Conservation (phyloP, 2,797 vertebrate species). For the Onychomys arenicola region DNA sequence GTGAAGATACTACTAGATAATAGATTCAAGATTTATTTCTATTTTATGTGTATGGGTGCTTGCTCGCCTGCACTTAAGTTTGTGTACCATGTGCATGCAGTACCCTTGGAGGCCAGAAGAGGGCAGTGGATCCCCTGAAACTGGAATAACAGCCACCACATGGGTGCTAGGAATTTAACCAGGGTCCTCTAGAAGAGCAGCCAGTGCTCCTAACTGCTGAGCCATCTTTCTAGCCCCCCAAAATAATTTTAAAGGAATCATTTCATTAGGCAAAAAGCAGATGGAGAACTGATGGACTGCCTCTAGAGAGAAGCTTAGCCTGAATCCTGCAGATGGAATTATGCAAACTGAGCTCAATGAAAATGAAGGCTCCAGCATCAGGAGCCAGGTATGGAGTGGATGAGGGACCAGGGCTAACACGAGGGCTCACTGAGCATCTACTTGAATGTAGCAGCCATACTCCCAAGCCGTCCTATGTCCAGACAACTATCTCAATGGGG, state of each 20-base stretch:
- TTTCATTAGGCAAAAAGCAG: background rate
- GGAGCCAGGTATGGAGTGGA: too few species aligned
- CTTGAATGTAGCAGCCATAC: background rate
- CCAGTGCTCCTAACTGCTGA: background rate
- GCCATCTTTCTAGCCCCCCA: background rate
- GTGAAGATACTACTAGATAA: background rate
- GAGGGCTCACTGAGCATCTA: too few species aligned
- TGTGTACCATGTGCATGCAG: background rate
- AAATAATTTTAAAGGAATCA: slow-evolving; percentile 10
- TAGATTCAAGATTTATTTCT: background rate
- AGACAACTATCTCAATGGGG: background rate
- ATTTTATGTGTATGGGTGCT: background rate
- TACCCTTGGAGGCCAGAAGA: background rate
- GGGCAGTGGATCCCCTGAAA: background rate
- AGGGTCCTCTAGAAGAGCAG: background rate
- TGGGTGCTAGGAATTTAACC: background rate
- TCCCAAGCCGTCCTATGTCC: too few species aligned
- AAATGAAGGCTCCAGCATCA: background rate
- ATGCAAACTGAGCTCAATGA: background rate
- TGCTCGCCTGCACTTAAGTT: background rate
- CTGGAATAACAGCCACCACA: background rate
- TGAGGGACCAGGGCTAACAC: background rate
- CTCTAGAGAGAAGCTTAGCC: background rate
- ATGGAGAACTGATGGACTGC: background rate
- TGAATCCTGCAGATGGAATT: background rate